Evolutionary conservation across 2,888 invertebrate genomes (phyloP).

Genomic region (Limenitis camilla): DNA sequence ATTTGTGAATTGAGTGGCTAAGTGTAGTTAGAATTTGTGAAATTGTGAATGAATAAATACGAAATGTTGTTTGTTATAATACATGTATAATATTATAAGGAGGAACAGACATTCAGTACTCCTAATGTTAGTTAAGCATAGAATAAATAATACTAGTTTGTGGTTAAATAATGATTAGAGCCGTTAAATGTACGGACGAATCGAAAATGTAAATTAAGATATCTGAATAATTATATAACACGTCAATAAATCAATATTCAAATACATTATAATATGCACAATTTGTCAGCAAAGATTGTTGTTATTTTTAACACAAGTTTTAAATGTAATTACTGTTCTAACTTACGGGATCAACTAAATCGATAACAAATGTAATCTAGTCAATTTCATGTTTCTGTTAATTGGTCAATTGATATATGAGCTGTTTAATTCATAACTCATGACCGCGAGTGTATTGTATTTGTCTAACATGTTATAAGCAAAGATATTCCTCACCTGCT

Average conservation of each 20-base stretch:
- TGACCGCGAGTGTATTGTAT: too few species aligned
- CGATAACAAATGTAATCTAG: slow-evolving; percentile 9
- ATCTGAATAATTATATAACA: slow-evolving; percentile 1
- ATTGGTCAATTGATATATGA: slow-evolving; percentile 5
- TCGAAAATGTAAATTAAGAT: slow-evolving; percentile 5
- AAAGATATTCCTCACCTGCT: too few species aligned
- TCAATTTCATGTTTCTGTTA: slow-evolving; percentile 13
- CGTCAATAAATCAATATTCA: background rate
- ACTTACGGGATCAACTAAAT: slow-evolving; percentile 18
- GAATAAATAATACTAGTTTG: slow-evolving; percentile 29
- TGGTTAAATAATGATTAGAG: slow-evolving; percentile 8
- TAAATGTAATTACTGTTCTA: slow-evolving; percentile 2
- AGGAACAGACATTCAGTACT: slow-evolving; percentile 16
- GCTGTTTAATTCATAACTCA: background rate
- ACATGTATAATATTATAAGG: slow-evolving; percentile 16
- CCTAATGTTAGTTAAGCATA: slow-evolving; percentile 11
- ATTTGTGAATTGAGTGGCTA: slow-evolving; percentile 29
- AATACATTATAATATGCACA: slow-evolving; percentile 1
- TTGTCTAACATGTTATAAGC: too few species aligned
- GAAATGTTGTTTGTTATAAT: slow-evolving; percentile 63
- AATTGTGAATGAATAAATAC: slow-evolving; percentile 58
- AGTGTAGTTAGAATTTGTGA: slow-evolving; percentile 63
- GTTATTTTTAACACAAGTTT: slow-evolving; percentile 1
- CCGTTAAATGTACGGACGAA: slow-evolving; percentile 3
- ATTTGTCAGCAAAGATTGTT: slow-evolving; percentile 2